Base-by-base conservation (phyloP, 2,888 invertebrate genomes). In the Apamea epomidion region DNA sequence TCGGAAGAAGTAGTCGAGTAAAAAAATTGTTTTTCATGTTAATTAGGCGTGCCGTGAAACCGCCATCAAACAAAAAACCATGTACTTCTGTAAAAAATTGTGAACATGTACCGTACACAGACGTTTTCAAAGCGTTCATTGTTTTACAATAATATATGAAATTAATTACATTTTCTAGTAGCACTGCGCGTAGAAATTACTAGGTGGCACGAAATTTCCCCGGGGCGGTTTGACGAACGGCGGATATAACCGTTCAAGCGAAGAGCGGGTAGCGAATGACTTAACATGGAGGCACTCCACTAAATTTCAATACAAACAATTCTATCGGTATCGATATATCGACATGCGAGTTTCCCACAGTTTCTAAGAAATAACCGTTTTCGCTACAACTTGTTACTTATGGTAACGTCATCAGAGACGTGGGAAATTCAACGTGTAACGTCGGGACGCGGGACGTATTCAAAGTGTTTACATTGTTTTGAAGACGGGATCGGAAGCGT, bases 181-280 rank as follows among this genome's bases (percentile, higher is more conserved):
- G 85, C 80, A 82, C 82, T 81, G 79, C 83, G 74, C 82, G 90
- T 90, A 92, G 92, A 89, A 93, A 94, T 92, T 92, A 92, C 92
- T 92, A 91, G 93, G 92, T 92, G 93, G 92, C 92, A 91, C 91
- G 92, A 94, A 93, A 95, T 95, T 95, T 95, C 94, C 95, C 95
- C 87, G 86, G 94, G 93, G 95, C 92, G 91, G 90, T 92, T 92
- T 90, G 91, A 89, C 89, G 90, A 87, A 89, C 84, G 86, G 86
- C 85, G 89, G 80, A 85, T 81, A 85, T 81, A 86, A 76, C 79
- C 82, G 86, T 85, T 85, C 81, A 90, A 91, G 87, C 82, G 81
- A 90, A 81, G 78, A 88, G 90, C 89, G 85, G 70, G 48, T 85
- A 86, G 89, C 89, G 87, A 86, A 86, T 83, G 81, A 80, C 84